Percentiles rank a stretch among this genome's conserved stretches.
phyloP scores from a whole-genome alignment of 2,797 vertebrate species.

The Pseudochromis fuscus region DNA sequence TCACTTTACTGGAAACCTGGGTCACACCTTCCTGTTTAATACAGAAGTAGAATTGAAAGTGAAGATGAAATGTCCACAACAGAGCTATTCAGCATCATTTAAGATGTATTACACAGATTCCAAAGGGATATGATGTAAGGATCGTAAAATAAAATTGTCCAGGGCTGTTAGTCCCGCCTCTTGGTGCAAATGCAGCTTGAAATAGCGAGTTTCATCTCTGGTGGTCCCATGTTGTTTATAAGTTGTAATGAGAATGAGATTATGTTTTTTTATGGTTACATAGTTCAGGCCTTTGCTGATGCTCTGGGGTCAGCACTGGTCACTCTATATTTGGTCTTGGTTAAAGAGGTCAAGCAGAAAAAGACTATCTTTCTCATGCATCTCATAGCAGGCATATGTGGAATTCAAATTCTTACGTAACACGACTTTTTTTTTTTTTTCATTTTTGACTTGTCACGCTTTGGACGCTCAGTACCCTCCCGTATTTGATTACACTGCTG shows the following conservation, averaged over 20 bases:
- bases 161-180: background rate
- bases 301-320: conserved; percentile 17
- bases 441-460: conserved; percentile 50
- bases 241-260: conserved; percentile 38
- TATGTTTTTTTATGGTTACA: conserved; percentile 26
- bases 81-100: too few relatives aligned
- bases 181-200: conserved; percentile 29
- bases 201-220: conserved; percentile 33
- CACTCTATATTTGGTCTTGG: conserved; percentile 47
- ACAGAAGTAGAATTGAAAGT: background rate
- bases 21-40: background rate
- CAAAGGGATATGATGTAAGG: conserved; percentile 8
- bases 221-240: conserved; percentile 61
- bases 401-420: conserved; percentile 60
- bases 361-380: conserved; percentile 32
- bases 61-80: background rate
- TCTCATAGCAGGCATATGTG: conserved; percentile 24
- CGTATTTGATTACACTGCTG: conserved; percentile 36
- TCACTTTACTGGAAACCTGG: background rate
- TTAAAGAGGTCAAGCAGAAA: conserved; percentile 25
- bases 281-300: conserved; percentile 17
- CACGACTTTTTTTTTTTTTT: conserved; percentile 35
- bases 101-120: background rate
- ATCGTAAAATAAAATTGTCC: conserved; percentile 30
- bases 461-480: conserved; percentile 10